Percentiles rank a stretch among this genome's conserved stretches.
Conservation (phyloP, 2,113 vertebrate species). For the Platichthys flesus region DNA sequence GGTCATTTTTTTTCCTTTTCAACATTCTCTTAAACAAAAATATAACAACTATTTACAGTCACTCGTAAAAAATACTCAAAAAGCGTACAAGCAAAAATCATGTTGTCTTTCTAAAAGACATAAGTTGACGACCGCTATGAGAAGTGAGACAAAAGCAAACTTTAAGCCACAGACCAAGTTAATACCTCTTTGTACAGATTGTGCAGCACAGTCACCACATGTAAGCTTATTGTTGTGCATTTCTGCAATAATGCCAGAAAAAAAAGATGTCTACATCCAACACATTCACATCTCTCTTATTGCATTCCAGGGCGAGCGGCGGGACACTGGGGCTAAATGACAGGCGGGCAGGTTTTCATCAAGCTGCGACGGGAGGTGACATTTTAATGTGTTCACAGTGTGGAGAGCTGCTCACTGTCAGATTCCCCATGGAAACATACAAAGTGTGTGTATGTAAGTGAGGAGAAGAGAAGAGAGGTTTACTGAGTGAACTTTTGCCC, state of each 20-base stretch:
- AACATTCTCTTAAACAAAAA: conserved; percentile 98
- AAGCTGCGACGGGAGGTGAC: background rate
- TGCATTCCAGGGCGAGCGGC: conserved; percentile 83
- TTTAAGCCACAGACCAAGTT: conserved; percentile 85
- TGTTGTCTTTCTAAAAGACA: conserved; percentile 99
- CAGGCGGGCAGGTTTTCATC: conserved; percentile 6
- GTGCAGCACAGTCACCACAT: conserved; percentile 89
- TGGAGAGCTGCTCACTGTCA: conserved; percentile 8
- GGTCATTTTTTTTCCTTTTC: conserved; percentile 79
- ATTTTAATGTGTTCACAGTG: conserved; percentile 36
- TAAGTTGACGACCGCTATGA: conserved; percentile 92
- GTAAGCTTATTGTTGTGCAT: conserved; percentile 88
- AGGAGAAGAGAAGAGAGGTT: too few relatives aligned
- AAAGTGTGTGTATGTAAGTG: background rate
- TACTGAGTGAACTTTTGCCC: conserved; percentile 8
- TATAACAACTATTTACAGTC: conserved; percentile 98
- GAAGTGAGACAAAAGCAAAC: conserved; percentile 86
- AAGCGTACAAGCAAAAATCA: conserved; percentile 89
- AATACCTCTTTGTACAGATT: conserved; percentile 87
- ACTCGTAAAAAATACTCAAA: conserved; percentile 95
- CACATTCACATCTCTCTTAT: conserved; percentile 84
- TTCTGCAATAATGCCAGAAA: conserved; percentile 81
- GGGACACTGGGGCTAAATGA: conserved; percentile 64
- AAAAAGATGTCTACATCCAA: conserved; percentile 51
- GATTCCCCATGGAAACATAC: conserved; percentile 12